Evolutionary conservation across 2,113 vertebrate species (phyloP).

Genomic region (Phylloscopus trochilus): DNA sequence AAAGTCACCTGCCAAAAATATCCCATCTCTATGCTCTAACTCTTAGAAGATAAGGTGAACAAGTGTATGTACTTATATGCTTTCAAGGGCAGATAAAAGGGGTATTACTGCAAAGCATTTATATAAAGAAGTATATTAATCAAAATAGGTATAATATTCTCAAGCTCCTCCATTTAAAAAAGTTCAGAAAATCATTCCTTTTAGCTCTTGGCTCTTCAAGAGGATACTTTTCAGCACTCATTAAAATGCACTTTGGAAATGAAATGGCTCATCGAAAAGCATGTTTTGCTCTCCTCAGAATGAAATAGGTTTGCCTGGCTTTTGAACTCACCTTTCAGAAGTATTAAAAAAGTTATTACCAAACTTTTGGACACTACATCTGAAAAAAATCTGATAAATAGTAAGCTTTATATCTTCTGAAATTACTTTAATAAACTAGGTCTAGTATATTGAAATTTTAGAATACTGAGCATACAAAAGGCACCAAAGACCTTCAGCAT

Average conservation of each 20-base stretch:
- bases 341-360: background rate
- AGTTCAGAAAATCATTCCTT: background rate
- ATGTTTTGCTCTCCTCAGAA: background rate
- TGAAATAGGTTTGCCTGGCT: background rate
- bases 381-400: background rate
- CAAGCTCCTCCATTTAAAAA: background rate
- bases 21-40: background rate
- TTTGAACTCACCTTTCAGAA: background rate
- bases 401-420: background rate
- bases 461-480: background rate
- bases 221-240: background rate
- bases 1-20: background rate
- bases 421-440: background rate
- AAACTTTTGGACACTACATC: background rate
- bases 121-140: background rate
- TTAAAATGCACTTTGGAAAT: slow-evolving; percentile 14
- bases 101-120: background rate
- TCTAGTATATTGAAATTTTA: background rate
- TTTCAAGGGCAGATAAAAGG: background rate
- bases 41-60: background rate
- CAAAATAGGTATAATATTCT: background rate
- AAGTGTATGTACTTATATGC: background rate
- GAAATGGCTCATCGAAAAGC: slow-evolving; percentile 1
- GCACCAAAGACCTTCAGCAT: background rate
- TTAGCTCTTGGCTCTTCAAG: background rate